Evolutionary conservation across 2,113 vertebrate genomes (phyloP).

Genomic region (Xiphorhynchus elegans): DNA sequence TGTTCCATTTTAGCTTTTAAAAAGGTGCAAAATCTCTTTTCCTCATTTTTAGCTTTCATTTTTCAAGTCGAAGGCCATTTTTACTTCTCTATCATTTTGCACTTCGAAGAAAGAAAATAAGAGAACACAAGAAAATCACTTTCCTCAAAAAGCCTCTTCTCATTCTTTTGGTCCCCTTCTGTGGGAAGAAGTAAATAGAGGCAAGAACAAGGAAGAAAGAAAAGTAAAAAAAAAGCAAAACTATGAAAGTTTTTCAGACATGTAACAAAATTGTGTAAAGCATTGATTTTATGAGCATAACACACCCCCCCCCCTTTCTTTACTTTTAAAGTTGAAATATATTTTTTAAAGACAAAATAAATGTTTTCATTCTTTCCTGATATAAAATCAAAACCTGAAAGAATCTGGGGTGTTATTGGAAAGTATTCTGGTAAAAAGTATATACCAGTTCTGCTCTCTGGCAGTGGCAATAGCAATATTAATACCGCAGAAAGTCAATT

Average conservation of each 20-base stretch:
- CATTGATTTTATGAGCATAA: neutral
- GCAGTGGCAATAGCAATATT: neutral
- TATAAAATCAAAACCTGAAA: neutral
- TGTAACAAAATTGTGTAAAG: neutral
- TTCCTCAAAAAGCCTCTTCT: neutral
- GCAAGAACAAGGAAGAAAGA: neutral
- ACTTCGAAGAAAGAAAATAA: neutral
- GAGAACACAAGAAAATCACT: accelerated
- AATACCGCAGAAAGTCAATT: neutral
- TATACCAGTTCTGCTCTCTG: neutral
- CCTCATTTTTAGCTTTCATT: neutral
- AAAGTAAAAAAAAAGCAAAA: neutral
- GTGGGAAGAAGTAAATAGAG: neutral
- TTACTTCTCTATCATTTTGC: neutral
- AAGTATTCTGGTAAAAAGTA: neutral
- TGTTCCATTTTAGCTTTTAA: neutral
- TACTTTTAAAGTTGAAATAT: neutral
- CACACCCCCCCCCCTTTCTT: accelerated
- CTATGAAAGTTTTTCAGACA: neutral
- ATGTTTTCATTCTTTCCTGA: neutral
- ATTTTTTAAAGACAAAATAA: neutral
- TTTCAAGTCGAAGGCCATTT: neutral
- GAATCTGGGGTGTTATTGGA: neutral
- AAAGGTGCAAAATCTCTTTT: neutral
- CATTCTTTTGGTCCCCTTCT: neutral